A percentile compares a stretch with the other conserved stretches of the same genome.
These are phyloP conservation scores for Nerophis lumbriciformis DNA, from an alignment of 2,113 vertebrate species.

Conservation along the genomic window DNA sequence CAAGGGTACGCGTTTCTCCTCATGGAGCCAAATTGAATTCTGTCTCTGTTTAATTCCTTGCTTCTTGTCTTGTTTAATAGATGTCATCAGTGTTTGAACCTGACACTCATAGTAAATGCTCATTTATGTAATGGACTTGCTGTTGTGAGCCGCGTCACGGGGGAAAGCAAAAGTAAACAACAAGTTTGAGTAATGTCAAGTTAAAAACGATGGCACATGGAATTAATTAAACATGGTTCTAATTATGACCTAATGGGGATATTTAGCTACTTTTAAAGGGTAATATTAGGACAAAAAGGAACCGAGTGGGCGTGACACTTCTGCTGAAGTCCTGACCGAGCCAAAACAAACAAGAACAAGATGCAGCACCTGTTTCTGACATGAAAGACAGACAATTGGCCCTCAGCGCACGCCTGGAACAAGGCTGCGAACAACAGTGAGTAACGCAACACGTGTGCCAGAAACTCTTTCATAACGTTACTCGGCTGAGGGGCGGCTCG, in stretches of 20 bases:
- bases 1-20: too few species aligned
- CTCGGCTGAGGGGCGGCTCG: neutral
- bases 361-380: constrained; percentile 50
- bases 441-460: constrained; percentile 47
- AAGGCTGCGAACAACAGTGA: constrained; percentile 30
- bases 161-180: too few species aligned
- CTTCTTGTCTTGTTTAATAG: too few species aligned
- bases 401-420: constrained; percentile 38
- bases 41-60: too few species aligned
- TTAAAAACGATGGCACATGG: neutral
- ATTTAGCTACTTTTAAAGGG: neutral
- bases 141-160: too few species aligned
- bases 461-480: constrained; percentile 44
- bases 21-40: too few species aligned
- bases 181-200: too few species aligned
- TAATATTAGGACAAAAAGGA: neutral
- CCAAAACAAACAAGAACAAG: constrained; percentile 40
- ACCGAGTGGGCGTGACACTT: constrained; percentile 1
- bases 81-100: too few species aligned
- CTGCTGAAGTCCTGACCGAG: constrained; percentile 42
- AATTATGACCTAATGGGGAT: neutral
- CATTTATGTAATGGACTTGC: too few species aligned
- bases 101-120: too few species aligned
- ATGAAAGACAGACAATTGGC: constrained; percentile 48
- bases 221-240: neutral